Evolutionary conservation across 2,888 invertebrate genomes (phyloP), one percentile per base, ranked within the genome.

Genomic region (Cyclophora punctaria): DNA sequence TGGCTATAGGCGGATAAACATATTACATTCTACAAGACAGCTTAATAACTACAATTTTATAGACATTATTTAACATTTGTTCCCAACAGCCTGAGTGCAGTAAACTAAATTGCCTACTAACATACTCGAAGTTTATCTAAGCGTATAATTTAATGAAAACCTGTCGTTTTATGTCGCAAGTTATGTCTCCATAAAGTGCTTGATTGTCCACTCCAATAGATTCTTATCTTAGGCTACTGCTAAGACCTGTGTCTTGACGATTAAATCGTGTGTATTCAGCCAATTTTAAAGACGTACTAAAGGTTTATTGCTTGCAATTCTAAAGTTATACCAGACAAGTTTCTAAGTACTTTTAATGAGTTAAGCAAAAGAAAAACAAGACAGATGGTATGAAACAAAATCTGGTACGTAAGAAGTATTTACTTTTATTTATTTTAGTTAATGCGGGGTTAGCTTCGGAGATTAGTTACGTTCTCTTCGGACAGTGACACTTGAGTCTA

Each of bases 391-490:
- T 2, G 20, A 20, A 20, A 20, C 20, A 20, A 20, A 20, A 20
- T 20, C 20, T 20, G 20, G 1, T 20, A 20, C 20, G 20, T 20
- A 20, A 20, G 20, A 2, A 20, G 20, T 20, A 20, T 20, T 20
- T 20, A 20, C 20, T 20, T 20, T 20, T 20, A 20, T 20, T 37
- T 37, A 45, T 51, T 70, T 65, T 58, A 62, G 57, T 59, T 66
- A 68, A 71, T 66, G 58, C 62, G 52, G 61, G 58, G 67, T 66
- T 63, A 60, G 62, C 66, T 69, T 54, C 50, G 52, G 61, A 69
- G 74, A 76, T 77, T 77, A 71, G 70, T 62, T 69, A 64, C 65
- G 62, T 69, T 66, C 37, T 4, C 37, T 5, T 37, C 57, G 63
- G 67, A 62, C 65, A 67, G 64, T 69, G 71, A 73, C 72, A 70